phyloP scores from a whole-genome alignment of 2,888 invertebrate species.

The Aplocera efformata region DNA sequence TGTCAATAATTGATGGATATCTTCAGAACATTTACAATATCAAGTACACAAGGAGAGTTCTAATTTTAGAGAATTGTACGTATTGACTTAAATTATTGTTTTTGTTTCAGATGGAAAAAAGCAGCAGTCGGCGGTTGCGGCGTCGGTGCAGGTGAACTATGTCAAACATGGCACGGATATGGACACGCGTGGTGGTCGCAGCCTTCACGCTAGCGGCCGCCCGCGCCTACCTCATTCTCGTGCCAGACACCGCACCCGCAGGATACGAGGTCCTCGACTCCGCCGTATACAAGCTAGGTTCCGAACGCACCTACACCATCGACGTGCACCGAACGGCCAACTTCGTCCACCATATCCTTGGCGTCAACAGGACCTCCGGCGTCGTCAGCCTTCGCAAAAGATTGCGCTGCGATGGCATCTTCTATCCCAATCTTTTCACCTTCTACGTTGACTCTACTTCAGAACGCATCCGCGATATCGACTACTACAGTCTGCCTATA shows the following conservation, averaged over 20 bases:
- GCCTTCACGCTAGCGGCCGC: constrained; percentile 51
- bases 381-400: constrained; percentile 86
- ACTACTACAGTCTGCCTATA: constrained; percentile 90
- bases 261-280: constrained; percentile 88
- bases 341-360: constrained; percentile 88
- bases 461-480: constrained; percentile 87
- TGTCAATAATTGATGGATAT: too few species aligned
- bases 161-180: constrained; percentile 47
- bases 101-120: constrained; percentile 59
- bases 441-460: constrained; percentile 93
- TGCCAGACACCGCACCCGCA: constrained; percentile 80
- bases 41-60: too few species aligned
- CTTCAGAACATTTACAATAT: too few species aligned
- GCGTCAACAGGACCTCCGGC: constrained; percentile 87
- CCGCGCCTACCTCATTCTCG: constrained; percentile 79
- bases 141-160: constrained; percentile 68
- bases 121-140: constrained; percentile 52
- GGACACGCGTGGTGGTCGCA: constrained; percentile 51
- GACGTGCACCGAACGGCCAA: constrained; percentile 90
- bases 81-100: constrained; percentile 1
- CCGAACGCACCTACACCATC: constrained; percentile 88
- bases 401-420: constrained; percentile 88
- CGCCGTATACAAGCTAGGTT: constrained; percentile 89
- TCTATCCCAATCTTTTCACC: constrained; percentile 91
- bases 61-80: too few species aligned